Evolutionary conservation across 2,888 invertebrate species (phyloP).

Genomic region (Scaptomyza cyrtandrae): DNA sequence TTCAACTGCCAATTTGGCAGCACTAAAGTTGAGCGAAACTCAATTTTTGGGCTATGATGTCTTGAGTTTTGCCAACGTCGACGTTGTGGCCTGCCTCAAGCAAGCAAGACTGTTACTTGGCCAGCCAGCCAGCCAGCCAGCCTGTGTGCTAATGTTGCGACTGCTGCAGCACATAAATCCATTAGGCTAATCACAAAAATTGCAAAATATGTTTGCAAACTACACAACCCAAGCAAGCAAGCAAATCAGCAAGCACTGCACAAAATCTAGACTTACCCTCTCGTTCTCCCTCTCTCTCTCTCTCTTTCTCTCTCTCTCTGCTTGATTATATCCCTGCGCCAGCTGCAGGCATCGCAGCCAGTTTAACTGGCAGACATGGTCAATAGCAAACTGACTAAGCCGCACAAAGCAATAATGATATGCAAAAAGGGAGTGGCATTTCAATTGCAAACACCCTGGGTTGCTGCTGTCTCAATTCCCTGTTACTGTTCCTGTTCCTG

Average conservation of each 20-base stretch:
- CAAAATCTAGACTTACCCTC: slow-evolving; percentile 3
- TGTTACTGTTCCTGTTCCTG: neutral
- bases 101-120: slow-evolving; percentile 2
- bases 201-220: slow-evolving; percentile 60
- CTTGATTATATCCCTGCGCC: neutral
- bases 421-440: slow-evolving; percentile 49
- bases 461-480: neutral
- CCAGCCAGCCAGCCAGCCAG: neutral
- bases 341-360: neutral
- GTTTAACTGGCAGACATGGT: slow-evolving; percentile 28
- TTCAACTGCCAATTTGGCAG: slow-evolving; percentile 53
- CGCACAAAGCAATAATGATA: slow-evolving; percentile 41
- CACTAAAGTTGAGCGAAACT: slow-evolving; percentile 55
- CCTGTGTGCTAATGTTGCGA: slow-evolving; percentile 51
- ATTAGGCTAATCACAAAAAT: slow-evolving; percentile 67
- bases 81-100: neutral
- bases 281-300: neutral
- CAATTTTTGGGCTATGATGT: slow-evolving; percentile 39
- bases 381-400: slow-evolving; percentile 43
- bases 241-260: slow-evolving; percentile 15
- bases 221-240: slow-evolving; percentile 3
- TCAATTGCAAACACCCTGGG: slow-evolving; percentile 6
- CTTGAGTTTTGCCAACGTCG: neutral
- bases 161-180: slow-evolving; percentile 64
- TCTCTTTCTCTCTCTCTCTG: neutral